Evolutionary conservation across 2,113 vertebrate species (phyloP).

Genomic region (Clarias magur): DNA sequence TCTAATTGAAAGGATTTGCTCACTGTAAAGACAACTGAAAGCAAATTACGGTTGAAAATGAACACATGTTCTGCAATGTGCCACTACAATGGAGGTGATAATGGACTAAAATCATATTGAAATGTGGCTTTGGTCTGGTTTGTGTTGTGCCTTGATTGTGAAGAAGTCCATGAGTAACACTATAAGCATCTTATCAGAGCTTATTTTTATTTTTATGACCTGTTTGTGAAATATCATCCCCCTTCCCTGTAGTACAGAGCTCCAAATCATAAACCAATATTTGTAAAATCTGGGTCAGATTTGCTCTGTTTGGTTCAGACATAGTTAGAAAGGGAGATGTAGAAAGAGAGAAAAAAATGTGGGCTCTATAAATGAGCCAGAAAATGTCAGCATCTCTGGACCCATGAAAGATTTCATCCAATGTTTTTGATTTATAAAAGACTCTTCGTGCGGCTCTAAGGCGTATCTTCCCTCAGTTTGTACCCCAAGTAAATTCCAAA

Average conservation of each 20-base stretch:
- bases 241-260: constrained; percentile 43
- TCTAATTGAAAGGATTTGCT: neutral
- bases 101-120: neutral
- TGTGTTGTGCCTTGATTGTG: neutral
- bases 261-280: constrained; percentile 57
- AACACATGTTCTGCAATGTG: neutral
- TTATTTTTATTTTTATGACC: constrained; percentile 63
- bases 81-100: neutral
- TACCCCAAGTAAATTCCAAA: neutral
- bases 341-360: constrained; percentile 48
- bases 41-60: neutral
- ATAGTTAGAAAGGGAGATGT: constrained; percentile 37
- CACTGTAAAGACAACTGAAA: neutral
- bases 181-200: constrained; percentile 27
- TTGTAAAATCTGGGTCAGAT: constrained; percentile 56
- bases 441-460: neutral
- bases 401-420: constrained; percentile 9
- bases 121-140: neutral
- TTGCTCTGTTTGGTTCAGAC: constrained; percentile 46
- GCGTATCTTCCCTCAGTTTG: constrained; percentile 5
- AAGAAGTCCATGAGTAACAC: neutral
- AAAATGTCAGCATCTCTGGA: constrained; percentile 15
- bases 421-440: constrained; percentile 22
- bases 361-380: constrained; percentile 31
- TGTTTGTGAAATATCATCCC: constrained; percentile 59